A percentile compares a stretch with the other conserved stretches of the same genome.
Conservation (phyloP, 2,113 vertebrate species). For the Odontesthes bonariensis region DNA sequence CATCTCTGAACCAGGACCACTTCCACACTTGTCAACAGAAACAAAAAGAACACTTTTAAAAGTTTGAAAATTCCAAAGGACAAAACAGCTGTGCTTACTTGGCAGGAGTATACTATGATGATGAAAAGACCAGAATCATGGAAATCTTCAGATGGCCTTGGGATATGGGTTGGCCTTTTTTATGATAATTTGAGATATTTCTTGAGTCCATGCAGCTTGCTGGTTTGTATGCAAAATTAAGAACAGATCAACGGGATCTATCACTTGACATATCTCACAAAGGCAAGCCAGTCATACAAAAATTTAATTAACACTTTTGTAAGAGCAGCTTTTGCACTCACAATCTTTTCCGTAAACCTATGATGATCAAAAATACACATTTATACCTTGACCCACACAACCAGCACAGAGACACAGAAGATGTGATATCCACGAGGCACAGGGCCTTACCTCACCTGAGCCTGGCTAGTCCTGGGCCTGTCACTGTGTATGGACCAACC, state of each 20-base stretch:
- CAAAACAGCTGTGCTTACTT: neutral
- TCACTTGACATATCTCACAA: neutral
- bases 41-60: too few species aligned
- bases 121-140: too few species aligned
- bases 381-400: constrained; percentile 7
- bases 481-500: constrained; percentile 90
- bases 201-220: neutral
- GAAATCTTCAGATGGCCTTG: too few species aligned
- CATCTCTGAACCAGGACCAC: too few species aligned
- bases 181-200: too few species aligned
- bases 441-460: constrained; percentile 80
- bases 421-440: constrained; percentile 58
- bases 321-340: neutral
- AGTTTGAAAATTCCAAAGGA: neutral
- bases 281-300: neutral
- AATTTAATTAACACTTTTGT: neutral
- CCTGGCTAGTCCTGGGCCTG: constrained; percentile 85
- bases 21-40: too few species aligned
- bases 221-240: too few species aligned
- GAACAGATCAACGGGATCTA: neutral
- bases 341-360: constrained; percentile 7
- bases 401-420: constrained; percentile 22
- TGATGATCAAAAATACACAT: constrained; percentile 18
- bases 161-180: too few species aligned
- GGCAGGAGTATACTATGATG: too few species aligned